phyloP scores from a whole-genome alignment of 1,140 invertebrate species.

The Drosophila nigrodunni region DNA sequence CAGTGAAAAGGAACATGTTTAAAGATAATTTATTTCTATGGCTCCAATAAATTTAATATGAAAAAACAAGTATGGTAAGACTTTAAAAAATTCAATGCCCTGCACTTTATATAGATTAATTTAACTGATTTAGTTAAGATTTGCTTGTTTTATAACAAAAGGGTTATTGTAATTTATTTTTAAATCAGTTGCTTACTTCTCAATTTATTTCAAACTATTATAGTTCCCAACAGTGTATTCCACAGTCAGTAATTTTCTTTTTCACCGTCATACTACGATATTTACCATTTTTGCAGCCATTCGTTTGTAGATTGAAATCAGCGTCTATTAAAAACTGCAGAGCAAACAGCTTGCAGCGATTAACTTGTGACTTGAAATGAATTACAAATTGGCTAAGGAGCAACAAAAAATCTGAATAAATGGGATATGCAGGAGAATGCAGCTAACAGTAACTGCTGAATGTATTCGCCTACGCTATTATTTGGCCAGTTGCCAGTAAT shows the following conservation, averaged over 20 bases:
- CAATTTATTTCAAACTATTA: no score
- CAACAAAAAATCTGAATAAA: background rate
- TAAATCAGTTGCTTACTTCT: no score
- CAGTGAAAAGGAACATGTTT: slow-evolving; percentile 7
- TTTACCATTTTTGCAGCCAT: slow-evolving; percentile 11
- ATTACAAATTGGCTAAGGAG: slow-evolving; percentile 62
- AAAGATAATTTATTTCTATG: slow-evolving; percentile 30
- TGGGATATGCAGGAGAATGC: background rate
- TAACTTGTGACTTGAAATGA: slow-evolving; percentile 62
- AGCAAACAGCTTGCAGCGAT: slow-evolving; percentile 64
- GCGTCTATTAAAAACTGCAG: slow-evolving; percentile 67
- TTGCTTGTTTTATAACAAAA: no score
- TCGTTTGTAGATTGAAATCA: slow-evolving; percentile 27
- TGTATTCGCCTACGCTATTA: background rate
- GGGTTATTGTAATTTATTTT: no score
- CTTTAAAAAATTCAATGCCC: background rate
- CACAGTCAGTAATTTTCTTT: slow-evolving; percentile 60
- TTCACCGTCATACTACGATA: slow-evolving; percentile 40
- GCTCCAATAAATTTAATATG: slow-evolving; percentile 8
- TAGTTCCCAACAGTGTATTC: background rate
- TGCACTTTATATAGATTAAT: background rate
- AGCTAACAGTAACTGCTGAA: slow-evolving; percentile 8
- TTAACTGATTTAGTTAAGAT: background rate
- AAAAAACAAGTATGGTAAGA: background rate
- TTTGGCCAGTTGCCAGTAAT: slow-evolving; percentile 71